These are phyloP conservation scores for Chrosomus eos DNA, from an alignment of 2,797 vertebrate genomes.

Conservation along the genomic window DNA sequence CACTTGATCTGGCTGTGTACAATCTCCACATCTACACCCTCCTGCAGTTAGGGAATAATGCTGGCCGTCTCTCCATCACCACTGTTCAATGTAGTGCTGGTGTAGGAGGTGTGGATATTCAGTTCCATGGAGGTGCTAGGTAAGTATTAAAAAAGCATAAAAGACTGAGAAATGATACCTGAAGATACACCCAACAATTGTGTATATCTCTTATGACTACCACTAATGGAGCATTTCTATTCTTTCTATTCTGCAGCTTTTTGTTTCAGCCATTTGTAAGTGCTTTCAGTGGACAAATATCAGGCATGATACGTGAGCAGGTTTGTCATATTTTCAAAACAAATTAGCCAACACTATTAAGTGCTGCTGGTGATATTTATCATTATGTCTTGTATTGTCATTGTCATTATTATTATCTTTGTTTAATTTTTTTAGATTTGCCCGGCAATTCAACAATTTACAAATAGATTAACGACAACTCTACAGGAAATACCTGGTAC, in stretches of 20 bases:
- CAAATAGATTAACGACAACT: conserved; percentile 58
- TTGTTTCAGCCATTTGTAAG: conserved; percentile 61
- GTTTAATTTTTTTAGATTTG: conserved; percentile 75
- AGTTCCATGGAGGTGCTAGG: conserved; percentile 70
- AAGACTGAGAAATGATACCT: not conserved
- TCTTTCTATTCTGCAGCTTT: conserved; percentile 56
- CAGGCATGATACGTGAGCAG: conserved; percentile 13
- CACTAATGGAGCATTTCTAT: not conserved
- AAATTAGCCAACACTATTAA: not conserved
- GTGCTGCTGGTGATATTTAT: not conserved
- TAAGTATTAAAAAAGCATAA: conserved; percentile 12
- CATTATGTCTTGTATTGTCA: not conserved
- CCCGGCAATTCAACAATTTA: conserved; percentile 48
- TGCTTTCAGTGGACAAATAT: not conserved
- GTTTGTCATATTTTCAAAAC: conserved; percentile 62
- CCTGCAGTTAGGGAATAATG: conserved; percentile 69
- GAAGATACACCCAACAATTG: not conserved
- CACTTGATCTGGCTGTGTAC: conserved; percentile 65
- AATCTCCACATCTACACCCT: conserved; percentile 59
- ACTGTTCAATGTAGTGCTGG: conserved; percentile 61
- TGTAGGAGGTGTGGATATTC: conserved; percentile 55
- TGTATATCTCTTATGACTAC: not conserved
- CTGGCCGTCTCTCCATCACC: conserved; percentile 61
- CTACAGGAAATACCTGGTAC: conserved; percentile 72
- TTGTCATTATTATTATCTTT: no score